Percentiles rank a stretch among this genome's conserved stretches.
Conservation (phyloP, 2,888 invertebrate species). For the Xestia xanthographa region DNA sequence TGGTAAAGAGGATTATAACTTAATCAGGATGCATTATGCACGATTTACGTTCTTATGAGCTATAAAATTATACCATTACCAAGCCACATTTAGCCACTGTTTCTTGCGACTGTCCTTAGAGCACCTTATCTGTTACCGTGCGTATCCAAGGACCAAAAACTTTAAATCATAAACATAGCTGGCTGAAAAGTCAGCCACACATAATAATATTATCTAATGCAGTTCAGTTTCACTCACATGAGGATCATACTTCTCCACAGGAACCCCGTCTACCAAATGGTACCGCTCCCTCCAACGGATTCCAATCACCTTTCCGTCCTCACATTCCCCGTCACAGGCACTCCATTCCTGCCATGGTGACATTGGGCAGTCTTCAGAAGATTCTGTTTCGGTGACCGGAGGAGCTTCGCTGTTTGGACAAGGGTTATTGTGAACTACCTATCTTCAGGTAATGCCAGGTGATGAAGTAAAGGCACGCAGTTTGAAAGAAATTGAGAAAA, state of each 20-base stretch:
- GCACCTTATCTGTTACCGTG: not conserved
- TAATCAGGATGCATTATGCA: not conserved
- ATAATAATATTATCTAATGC: not conserved
- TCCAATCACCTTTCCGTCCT: constrained; percentile 75
- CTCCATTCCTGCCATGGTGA: constrained; percentile 84
- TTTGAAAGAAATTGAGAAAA: not conserved
- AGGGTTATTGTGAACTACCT: constrained; percentile 18
- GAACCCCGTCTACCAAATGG: constrained; percentile 83
- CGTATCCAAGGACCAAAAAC: not conserved
- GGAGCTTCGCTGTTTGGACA: constrained; percentile 73
- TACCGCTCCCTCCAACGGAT: constrained; percentile 83
- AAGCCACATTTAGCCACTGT: not conserved
- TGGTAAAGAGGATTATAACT: not conserved
- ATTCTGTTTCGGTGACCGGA: constrained; percentile 76
- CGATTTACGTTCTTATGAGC: no score
- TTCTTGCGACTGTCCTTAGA: not conserved
- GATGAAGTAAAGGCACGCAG: not conserved
- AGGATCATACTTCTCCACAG: constrained; percentile 85
- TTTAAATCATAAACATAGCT: not conserved
- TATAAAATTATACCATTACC: not conserved
- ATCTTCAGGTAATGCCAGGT: not conserved
- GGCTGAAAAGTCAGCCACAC: not conserved
- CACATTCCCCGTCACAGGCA: constrained; percentile 82
- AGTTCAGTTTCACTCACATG: constrained; percentile 72
- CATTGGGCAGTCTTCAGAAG: constrained; percentile 81